Evolutionary conservation across 2,888 invertebrate genomes (phyloP).

Genomic region (Nebria brevicollis): DNA sequence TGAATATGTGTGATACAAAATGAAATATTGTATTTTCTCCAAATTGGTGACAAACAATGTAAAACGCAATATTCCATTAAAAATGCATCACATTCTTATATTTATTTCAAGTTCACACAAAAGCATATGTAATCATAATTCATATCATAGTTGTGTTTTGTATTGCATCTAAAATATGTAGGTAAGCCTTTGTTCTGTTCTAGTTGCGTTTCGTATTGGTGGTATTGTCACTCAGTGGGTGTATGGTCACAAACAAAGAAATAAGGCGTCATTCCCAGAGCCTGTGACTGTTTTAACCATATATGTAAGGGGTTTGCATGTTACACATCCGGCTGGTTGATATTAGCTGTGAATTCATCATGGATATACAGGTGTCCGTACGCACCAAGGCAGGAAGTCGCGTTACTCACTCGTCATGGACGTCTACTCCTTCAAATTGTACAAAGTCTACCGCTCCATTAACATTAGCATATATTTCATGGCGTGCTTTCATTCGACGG

Average conservation of each 20-base stretch:
- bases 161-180: background rate
- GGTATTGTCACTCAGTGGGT: background rate
- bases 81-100: background rate
- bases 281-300: background rate
- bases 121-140: background rate
- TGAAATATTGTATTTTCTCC: too few relatives aligned
- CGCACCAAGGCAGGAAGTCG: conserved; percentile 6
- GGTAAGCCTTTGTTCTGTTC: background rate
- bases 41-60: too few relatives aligned
- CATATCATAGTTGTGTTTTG: background rate
- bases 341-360: background rate
- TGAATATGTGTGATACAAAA: too few relatives aligned
- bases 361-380: background rate
- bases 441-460: conserved; percentile 17
- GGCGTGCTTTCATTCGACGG: background rate
- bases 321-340: background rate
- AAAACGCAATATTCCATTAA: background rate
- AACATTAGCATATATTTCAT: background rate
- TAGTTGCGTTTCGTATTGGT: background rate
- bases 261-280: background rate
- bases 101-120: background rate
- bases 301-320: background rate
- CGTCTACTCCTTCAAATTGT: conserved; percentile 22
- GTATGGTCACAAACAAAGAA: background rate
- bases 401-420: conserved; percentile 24